phyloP scores from a whole-genome alignment of 2,888 invertebrate species.

The Antheraea yamamai region DNA sequence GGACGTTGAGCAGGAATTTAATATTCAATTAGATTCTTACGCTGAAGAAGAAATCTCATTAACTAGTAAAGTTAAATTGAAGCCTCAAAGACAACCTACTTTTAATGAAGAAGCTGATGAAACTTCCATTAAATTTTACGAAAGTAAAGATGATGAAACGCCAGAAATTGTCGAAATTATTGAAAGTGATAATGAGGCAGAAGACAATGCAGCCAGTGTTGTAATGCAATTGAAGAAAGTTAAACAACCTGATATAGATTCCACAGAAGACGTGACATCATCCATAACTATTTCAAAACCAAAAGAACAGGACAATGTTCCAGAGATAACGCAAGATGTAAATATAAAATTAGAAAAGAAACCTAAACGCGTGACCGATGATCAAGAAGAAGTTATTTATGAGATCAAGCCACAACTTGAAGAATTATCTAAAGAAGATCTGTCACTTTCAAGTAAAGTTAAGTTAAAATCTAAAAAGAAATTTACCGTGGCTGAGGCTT shows the following conservation, averaged over 20 bases:
- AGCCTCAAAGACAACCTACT: constrained; percentile 87
- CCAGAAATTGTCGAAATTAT: constrained; percentile 74
- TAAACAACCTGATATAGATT: constrained; percentile 59
- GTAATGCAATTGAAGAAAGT: constrained; percentile 67
- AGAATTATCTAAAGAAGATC: constrained; percentile 85
- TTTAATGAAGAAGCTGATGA: constrained; percentile 90
- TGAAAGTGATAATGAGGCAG: constrained; percentile 74
- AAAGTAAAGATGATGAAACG: constrained; percentile 64
- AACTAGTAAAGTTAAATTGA: constrained; percentile 91
- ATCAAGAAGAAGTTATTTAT: constrained; percentile 84
- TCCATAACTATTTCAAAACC: constrained; percentile 60
- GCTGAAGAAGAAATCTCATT: constrained; percentile 94
- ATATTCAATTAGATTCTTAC: constrained; percentile 91
- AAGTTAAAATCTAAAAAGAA: constrained; percentile 85
- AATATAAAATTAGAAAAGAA: constrained; percentile 87
- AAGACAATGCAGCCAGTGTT: constrained; percentile 62
- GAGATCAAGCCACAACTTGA: constrained; percentile 67
- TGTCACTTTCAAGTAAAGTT: constrained; percentile 87
- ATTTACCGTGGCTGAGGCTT: constrained; percentile 84
- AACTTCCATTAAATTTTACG: constrained; percentile 85
- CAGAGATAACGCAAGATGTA: constrained; percentile 81
- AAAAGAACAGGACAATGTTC: constrained; percentile 58
- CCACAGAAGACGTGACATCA: constrained; percentile 67
- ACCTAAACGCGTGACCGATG: constrained; percentile 84
- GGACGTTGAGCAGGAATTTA: constrained; percentile 95